A percentile compares a stretch with the other conserved stretches of the same genome.
Evolutionary conservation across 2,888 invertebrate genomes (phyloP).

Genomic region (Hirtodrosophila histrioides): DNA sequence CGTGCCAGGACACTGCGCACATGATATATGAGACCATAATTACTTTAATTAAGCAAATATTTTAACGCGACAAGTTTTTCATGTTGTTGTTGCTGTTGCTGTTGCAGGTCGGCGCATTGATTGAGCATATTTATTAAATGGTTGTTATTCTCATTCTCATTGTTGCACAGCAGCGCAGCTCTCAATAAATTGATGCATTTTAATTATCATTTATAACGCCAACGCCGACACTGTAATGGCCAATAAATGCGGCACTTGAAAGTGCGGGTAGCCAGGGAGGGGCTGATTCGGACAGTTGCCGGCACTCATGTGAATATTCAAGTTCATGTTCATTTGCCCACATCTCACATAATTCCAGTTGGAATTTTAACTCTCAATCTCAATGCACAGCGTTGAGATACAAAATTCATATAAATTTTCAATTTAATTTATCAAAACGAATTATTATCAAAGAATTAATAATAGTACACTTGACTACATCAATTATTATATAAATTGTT

Average conservation of each 20-base stretch:
- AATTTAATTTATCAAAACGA: too few relatives aligned
- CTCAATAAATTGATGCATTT: conserved; percentile 72
- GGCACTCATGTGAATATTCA: too few relatives aligned
- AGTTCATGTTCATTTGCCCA: too few relatives aligned
- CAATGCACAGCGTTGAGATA: too few relatives aligned
- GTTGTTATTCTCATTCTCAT: conserved; percentile 55
- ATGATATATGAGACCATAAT: conserved; percentile 79
- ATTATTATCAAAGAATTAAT: too few relatives aligned
- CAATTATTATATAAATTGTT: too few relatives aligned
- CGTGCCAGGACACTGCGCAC: conserved; percentile 28
- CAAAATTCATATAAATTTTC: too few relatives aligned
- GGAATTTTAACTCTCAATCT: too few relatives aligned
- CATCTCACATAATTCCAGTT: too few relatives aligned
- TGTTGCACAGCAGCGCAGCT: conserved; percentile 27
- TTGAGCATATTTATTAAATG: conserved; percentile 77
- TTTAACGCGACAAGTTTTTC: conserved; percentile 49
- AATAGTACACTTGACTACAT: too few relatives aligned
- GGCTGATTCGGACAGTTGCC: too few relatives aligned
- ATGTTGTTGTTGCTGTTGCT: conserved; percentile 16
- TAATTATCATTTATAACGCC: conserved; percentile 71
- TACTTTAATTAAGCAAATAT: conserved; percentile 80
- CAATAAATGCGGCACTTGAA: conserved; percentile 2
- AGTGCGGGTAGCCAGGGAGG: background rate
- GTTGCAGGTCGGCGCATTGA: conserved; percentile 61
- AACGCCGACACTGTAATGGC: conserved; percentile 23